Evolutionary conservation across 2,113 vertebrate genomes (phyloP).

Genomic region (Nothobranchius furzeri): DNA sequence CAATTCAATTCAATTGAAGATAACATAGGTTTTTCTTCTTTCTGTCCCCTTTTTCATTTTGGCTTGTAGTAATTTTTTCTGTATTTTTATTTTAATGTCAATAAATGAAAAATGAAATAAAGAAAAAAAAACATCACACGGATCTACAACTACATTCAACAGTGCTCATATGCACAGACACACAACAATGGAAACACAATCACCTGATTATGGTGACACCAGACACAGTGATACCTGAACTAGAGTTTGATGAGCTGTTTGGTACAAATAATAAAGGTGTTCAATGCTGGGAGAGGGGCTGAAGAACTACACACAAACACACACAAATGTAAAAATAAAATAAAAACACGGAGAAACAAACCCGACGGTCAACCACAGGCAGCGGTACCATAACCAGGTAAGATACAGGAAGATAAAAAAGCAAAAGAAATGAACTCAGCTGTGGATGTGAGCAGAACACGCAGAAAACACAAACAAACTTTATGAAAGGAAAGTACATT

Average conservation of each 20-base stretch:
- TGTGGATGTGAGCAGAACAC: conserved; percentile 16
- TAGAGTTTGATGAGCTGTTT: conserved; percentile 61
- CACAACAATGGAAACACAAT: not conserved
- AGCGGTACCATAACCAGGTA: conserved; percentile 47
- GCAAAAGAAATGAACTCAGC: conserved; percentile 27
- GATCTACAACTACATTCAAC: conserved; percentile 1
- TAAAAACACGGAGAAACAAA: conserved; percentile 32
- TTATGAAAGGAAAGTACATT: not conserved
- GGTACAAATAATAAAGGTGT: conserved; percentile 71
- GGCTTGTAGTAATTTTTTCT: too few relatives aligned
- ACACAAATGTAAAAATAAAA: not conserved
- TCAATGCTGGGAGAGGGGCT: conserved; percentile 69
- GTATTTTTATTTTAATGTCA: too few relatives aligned
- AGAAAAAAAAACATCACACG: too few relatives aligned
- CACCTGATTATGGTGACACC: not conserved
- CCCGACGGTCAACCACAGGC: conserved; percentile 45
- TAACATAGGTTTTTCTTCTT: too few relatives aligned
- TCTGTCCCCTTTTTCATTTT: too few relatives aligned
- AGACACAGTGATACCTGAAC: conserved; percentile 44
- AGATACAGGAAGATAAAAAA: conserved; percentile 41
- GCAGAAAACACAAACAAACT: not conserved
- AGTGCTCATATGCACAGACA: not conserved
- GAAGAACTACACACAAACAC: conserved; percentile 53
- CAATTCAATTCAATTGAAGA: too few relatives aligned
- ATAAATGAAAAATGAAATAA: too few relatives aligned